Percentiles rank a stretch among this genome's conserved stretches.
These are phyloP conservation scores for Spodoptera picta DNA, from an alignment of 2,888 invertebrate genomes.

Conservation along the genomic window DNA sequence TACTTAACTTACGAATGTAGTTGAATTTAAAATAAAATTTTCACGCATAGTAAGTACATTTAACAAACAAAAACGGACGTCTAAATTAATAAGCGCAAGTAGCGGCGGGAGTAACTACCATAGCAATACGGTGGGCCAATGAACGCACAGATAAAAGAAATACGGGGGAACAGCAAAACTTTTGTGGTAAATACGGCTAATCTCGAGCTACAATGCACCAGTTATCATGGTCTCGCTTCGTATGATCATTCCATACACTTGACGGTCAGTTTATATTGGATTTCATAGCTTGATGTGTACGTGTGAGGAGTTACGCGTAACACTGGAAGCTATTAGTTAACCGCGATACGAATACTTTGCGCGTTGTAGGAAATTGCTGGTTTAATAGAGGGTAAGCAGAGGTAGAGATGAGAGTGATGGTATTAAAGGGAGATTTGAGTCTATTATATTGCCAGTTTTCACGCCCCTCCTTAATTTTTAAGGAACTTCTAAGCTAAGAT, in stretches of 20 bases:
- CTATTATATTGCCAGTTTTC: no score
- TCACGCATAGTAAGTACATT: no score
- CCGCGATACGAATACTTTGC: conserved; percentile 31
- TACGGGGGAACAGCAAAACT: conserved; percentile 16
- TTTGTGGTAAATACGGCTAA: not conserved
- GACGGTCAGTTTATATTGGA: no score
- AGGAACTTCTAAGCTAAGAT: no score
- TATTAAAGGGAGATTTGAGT: no score
- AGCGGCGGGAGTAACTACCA: conserved; percentile 24
- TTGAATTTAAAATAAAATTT: no score
- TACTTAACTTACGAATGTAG: no score
- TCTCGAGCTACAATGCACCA: no score
- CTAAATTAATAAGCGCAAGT: conserved; percentile 34
- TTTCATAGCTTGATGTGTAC: not conserved
- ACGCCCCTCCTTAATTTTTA: no score
- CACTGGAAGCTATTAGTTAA: conserved; percentile 53
- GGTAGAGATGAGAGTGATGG: no score
- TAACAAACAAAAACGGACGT: not conserved
- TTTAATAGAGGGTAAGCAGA: conserved; percentile 3
- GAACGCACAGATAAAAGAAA: conserved; percentile 27
- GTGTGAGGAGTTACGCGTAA: conserved; percentile 51
- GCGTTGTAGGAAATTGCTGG: conserved; percentile 18
- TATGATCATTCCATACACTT: no score
- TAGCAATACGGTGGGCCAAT: conserved; percentile 29
- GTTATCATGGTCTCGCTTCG: no score